Base-by-base conservation (phyloP, 1,140 invertebrate genomes). In the Chironomus striatipennis region DNA sequence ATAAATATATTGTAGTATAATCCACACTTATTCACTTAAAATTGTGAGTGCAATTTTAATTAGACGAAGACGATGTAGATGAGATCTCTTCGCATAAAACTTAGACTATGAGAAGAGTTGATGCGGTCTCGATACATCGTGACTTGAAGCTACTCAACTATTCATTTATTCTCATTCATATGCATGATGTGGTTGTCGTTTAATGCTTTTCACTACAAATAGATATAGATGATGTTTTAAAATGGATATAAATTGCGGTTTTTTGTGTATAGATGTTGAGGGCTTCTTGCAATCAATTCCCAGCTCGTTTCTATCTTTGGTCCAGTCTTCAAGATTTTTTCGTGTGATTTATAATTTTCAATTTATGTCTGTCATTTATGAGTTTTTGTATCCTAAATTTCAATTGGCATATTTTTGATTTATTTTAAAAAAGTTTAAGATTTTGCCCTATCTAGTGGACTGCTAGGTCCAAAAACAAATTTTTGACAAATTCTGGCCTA, bases 131-230 rank as follows among this genome's bases (percentile, higher is more conserved):
- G 43, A 9, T 70, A 10, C 10, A 70, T 70, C 65, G 65, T 70
- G 65, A 70, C 65, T 70, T 9, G 18, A 70, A 70, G 18, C 65
- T 57, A 34, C 47, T 57, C 47, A n/a, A 57, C 47, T 57, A 57
- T 57, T 57, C 47, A 57, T 57, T 57, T 57, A 57, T 57, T 57
- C 47, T 57, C 47, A 57, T 57, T 57, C 47, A 57, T n/a, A 57
- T 57, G 47, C 47, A 57, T 57, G 47, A 57, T 57, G 47, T 15
- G 47, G 47, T 57, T 57, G 47, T 57, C 47, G 47, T n/a, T 57
- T n/a, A 47, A 10, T 47, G 43, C 47, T 57, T 12, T 57, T 57
- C 24, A 15, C 47, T 57, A 12, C 12, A 57, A 57, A 57, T 57
- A 10, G 47, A 57, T 57, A 57, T 57, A 57, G 47, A 57, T 57